phyloP scores from a whole-genome alignment of 2,888 invertebrate genomes.

The Drosophila parthenogenetica region DNA sequence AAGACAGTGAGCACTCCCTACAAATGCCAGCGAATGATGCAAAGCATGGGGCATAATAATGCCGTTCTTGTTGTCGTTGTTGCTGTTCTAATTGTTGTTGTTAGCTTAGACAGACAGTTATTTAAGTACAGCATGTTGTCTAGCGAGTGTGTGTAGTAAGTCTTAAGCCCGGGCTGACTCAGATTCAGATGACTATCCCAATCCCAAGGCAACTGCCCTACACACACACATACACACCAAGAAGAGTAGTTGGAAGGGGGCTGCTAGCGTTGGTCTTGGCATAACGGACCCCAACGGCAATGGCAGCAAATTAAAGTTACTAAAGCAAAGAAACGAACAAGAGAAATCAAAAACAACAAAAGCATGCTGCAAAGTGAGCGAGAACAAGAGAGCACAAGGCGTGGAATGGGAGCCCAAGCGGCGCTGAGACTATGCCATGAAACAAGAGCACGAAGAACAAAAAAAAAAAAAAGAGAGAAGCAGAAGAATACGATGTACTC shows the following conservation, averaged over 20 bases:
- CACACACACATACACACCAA: slow-evolving; percentile 15
- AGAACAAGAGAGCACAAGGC: not conserved
- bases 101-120: slow-evolving; percentile 31
- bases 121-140: slow-evolving; percentile 39
- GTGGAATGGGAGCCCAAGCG: slow-evolving; percentile 22
- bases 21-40: slow-evolving; percentile 4
- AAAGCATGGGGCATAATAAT: slow-evolving; percentile 2
- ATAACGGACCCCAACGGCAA: slow-evolving; percentile 71
- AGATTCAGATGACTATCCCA: slow-evolving; percentile 59
- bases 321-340: slow-evolving; percentile 53
- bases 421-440: slow-evolving; percentile 50
- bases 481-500: slow-evolving; percentile 29
- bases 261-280: slow-evolving; percentile 30
- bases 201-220: slow-evolving; percentile 53
- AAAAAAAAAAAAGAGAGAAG: slow-evolving; percentile 1
- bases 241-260: not conserved
- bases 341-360: slow-evolving; percentile 13
- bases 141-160: slow-evolving; percentile 27
- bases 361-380: not conserved
- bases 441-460: slow-evolving; percentile 10
- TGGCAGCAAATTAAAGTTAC: slow-evolving; percentile 77
- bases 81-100: not conserved
- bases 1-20: slow-evolving; percentile 9
- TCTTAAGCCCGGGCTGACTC: slow-evolving; percentile 46
- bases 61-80: not conserved